phyloP scores from a whole-genome alignment of 2,888 invertebrate species.

The Oscheius myriophilus region DNA sequence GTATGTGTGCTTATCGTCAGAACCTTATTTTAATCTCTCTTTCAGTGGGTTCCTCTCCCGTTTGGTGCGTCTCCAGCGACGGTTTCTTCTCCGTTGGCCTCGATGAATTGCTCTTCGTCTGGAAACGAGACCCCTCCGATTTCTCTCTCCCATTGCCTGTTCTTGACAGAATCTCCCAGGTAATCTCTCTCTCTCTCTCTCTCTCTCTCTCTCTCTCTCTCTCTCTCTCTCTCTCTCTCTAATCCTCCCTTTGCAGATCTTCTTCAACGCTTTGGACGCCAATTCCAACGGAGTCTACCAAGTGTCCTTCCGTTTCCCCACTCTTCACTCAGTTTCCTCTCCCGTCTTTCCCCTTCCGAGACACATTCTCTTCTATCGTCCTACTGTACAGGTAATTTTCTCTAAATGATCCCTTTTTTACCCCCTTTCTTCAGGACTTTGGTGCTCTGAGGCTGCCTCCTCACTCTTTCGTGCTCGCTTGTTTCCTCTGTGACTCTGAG shows the following conservation, averaged over 20 bases:
- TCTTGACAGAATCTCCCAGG: constrained; percentile 39
- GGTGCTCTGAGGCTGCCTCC: constrained; percentile 6
- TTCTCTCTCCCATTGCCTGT: constrained; percentile 32
- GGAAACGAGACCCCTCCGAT: constrained; percentile 27
- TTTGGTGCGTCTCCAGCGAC: constrained; percentile 36
- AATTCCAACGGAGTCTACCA: constrained; percentile 42
- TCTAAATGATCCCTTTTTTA: background rate
- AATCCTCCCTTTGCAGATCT: constrained; percentile 36
- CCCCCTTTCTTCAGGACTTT: constrained; percentile 1
- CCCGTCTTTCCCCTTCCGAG: constrained; percentile 36
- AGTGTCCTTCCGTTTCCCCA: constrained; percentile 34
- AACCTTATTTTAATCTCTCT: background rate
- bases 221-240: background rate
- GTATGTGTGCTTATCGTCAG: too few species aligned
- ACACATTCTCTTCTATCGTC: constrained; percentile 45
- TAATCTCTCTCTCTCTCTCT: background rate
- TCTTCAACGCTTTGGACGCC: constrained; percentile 35
- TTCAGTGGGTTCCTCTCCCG: constrained; percentile 30
- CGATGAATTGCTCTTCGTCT: constrained; percentile 49
- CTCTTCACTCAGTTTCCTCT: constrained; percentile 32
- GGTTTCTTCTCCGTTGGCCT: constrained; percentile 51
- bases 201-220: constrained; percentile 1
- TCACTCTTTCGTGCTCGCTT: constrained; percentile 43
- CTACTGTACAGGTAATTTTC: constrained; percentile 35
- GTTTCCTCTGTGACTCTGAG: constrained; percentile 57